Evolutionary conservation across 2,797 vertebrate species (phyloP), one percentile per base, ranked within the genome.

Genomic region (Scolopax bukidnonensis): DNA sequence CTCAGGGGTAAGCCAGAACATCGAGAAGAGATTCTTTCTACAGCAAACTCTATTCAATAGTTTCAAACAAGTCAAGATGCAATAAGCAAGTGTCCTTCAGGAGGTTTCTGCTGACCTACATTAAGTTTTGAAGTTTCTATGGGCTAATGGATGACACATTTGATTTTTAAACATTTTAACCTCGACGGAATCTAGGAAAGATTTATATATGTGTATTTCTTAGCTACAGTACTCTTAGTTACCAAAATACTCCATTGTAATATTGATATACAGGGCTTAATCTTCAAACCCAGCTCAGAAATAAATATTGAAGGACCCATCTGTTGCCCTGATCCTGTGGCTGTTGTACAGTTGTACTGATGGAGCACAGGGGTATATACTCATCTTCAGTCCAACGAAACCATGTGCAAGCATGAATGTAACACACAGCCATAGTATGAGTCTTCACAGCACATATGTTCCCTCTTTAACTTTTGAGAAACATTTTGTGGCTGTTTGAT

Each of bases 341-440:
- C 32, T 77, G 33, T 32, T 30, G 36, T 36, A 36, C 36, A 36
- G 36, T 36, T 36, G 36, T 36, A 36, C 36, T 36, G 36, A 19
- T 24, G 9, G 12, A 53, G 13, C 9, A 54, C 1, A 54, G 38
- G 21, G 16, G 48, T 16, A 5, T 1, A 10, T 2, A 41, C n/a
- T 16, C 8, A 18, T 6, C 9, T 70, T 17, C 16, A 30, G 24
- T 27, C 45, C 28, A 23, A 0, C 2, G 25, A 60, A 82, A 41
- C 6, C 2, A 0, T 2, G 6, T 8, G 4, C 27, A 51, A 69
- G 11, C 10, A 11, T 16, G 6, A 75, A 73, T 0, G 0, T 2
- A 48, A 32, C 7, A 25, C 19, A 33, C 4, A 64, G 25, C 10
- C 38, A 23, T 4, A 65, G 28, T 25, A 36, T 0, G 3, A 25